A percentile compares a stretch with the other conserved stretches of the same genome.
These are phyloP conservation scores for Caenorhabditis japonica DNA, from an alignment of 2,888 invertebrate genomes.

Conservation along the genomic window DNA sequence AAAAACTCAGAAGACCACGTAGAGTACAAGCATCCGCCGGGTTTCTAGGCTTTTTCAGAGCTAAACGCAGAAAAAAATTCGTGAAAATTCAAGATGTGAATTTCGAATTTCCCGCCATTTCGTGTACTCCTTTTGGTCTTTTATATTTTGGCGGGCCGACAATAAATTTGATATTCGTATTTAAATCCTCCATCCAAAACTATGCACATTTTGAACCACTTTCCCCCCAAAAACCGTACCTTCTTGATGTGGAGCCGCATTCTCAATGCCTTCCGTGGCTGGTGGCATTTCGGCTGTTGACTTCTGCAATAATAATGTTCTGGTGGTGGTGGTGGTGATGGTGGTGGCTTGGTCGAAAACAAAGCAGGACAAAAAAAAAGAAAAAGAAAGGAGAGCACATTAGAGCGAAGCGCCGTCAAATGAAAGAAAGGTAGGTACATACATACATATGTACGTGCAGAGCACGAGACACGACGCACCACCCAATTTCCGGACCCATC, in stretches of 20 bases:
- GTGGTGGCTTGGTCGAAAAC: constrained; percentile 17
- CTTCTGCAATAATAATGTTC: constrained; percentile 37
- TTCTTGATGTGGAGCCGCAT: constrained; percentile 49
- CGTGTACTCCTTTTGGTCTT: too few relatives aligned
- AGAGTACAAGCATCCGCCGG: too few relatives aligned
- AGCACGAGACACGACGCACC: background rate
- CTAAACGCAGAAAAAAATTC: too few relatives aligned
- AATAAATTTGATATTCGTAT: too few relatives aligned
- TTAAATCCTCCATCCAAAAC: too few relatives aligned
- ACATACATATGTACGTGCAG: constrained; percentile 4
- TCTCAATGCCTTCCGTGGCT: constrained; percentile 49
- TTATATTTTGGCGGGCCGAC: too few relatives aligned
- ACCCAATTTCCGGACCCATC: constrained; percentile 27
- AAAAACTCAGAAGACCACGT: background rate
- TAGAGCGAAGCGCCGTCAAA: background rate
- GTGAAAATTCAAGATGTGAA: too few relatives aligned
- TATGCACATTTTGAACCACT: too few relatives aligned
- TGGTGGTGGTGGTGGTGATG: constrained; percentile 5
- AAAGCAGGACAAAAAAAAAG: constrained; percentile 21
- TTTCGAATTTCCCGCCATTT: too few relatives aligned
- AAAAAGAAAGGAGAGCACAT: constrained; percentile 20
- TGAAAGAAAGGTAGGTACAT: too few relatives aligned
- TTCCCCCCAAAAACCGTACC: too few relatives aligned
- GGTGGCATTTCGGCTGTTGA: constrained; percentile 52
- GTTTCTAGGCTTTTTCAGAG: too few relatives aligned